Conservation (phyloP, 2,113 vertebrate genomes). For the Hippocampus comes region DNA sequence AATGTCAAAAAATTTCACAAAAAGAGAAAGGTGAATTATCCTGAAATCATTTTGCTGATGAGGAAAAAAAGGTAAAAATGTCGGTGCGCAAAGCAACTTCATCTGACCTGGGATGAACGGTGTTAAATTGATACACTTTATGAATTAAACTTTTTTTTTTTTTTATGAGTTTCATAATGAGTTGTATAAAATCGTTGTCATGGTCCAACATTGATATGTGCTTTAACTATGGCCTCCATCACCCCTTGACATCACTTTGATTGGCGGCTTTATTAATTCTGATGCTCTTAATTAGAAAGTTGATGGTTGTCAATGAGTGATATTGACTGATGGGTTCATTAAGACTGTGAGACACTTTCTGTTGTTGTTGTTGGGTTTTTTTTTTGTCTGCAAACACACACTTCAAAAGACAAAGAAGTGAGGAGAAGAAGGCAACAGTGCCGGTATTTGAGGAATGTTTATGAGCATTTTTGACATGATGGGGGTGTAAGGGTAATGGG, state of each 20-base stretch:
- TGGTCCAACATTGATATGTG: conserved; percentile 37
- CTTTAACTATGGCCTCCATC: conserved; percentile 17
- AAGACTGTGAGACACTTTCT: conserved; percentile 22
- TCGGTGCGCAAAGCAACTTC: conserved; percentile 7
- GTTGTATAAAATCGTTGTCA: conserved; percentile 48
- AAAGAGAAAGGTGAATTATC: conserved; percentile 33
- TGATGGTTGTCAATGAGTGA: conserved; percentile 65
- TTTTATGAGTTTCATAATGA: conserved; percentile 71
- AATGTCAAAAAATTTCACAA: conserved; percentile 57
- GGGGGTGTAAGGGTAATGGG: conserved; percentile 43
- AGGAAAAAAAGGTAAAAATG: not conserved
- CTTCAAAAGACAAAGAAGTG: conserved; percentile 13
- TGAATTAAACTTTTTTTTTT: conserved; percentile 59
- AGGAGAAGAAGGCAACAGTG: conserved; percentile 29
- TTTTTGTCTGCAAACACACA: not conserved
- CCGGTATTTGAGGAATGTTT: conserved; percentile 62
- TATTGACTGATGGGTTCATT: conserved; percentile 71
- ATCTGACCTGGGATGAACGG: conserved; percentile 19
- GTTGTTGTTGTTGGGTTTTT: not conserved
- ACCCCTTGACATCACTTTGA: conserved; percentile 45
- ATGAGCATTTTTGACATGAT: conserved; percentile 39
- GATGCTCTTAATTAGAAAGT: conserved; percentile 74
- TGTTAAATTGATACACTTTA: conserved; percentile 26
- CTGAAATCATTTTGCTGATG: conserved; percentile 11
- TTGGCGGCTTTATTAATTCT: conserved; percentile 70